These are phyloP conservation scores for Chromis chromis DNA, from an alignment of 2,797 vertebrate species.

Conservation along the genomic window DNA sequence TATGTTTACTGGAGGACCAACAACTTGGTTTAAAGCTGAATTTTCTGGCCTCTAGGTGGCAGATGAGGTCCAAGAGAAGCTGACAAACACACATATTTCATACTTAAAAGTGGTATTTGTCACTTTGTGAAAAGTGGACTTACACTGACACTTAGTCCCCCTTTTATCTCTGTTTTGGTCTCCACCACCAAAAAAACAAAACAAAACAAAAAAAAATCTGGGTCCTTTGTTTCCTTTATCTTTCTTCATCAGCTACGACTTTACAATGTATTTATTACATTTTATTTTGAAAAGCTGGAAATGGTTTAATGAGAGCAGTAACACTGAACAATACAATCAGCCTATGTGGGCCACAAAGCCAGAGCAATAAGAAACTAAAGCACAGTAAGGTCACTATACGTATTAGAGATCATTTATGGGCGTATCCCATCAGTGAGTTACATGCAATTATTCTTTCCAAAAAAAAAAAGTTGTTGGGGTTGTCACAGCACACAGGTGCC, in stretches of 20 bases:
- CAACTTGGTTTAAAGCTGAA: not conserved
- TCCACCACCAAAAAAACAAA: not conserved
- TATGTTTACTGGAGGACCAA: slow-evolving; percentile 1
- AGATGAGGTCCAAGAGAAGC: not conserved
- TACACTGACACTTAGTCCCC: not conserved
- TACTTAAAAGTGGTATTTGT: too few relatives aligned
- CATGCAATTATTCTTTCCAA: too few relatives aligned
- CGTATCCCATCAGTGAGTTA: too few relatives aligned
- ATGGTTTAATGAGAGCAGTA: not conserved
- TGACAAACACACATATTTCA: not conserved
- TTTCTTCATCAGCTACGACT: too few relatives aligned
- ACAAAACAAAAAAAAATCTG: not conserved
- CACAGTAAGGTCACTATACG: too few relatives aligned
- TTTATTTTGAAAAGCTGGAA: too few relatives aligned
- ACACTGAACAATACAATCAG: not conserved
- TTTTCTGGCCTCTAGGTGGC: not conserved
- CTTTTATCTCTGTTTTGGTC: not conserved
- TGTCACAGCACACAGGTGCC: not conserved
- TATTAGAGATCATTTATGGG: too few relatives aligned
- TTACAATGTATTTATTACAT: too few relatives aligned
- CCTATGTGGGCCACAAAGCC: too few relatives aligned
- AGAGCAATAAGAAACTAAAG: too few relatives aligned
- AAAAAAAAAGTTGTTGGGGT: too few relatives aligned
- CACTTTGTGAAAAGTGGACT: not conserved
- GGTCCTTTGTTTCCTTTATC: not conserved